Evolutionary conservation across 64 coral and sea anemone species (phyloP).

Genomic region (Montipora capricornis): DNA sequence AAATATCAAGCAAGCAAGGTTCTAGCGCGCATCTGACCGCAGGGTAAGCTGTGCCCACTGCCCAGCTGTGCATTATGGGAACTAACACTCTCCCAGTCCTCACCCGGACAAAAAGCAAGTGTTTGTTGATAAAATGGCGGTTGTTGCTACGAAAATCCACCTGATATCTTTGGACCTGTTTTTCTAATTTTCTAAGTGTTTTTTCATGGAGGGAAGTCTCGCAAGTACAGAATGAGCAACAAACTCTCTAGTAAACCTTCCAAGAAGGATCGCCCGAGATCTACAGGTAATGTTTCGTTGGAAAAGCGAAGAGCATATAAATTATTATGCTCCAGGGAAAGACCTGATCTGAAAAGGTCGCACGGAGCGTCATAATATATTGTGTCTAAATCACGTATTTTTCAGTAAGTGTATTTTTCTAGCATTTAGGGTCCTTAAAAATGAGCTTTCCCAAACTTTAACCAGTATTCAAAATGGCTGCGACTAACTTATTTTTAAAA

Average conservation of each 20-base stretch:
- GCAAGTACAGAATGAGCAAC: slow-evolving; percentile 73
- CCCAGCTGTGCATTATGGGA: background rate
- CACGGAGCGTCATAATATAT: too few species aligned
- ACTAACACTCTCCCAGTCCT: background rate
- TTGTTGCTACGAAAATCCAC: slow-evolving; percentile 67
- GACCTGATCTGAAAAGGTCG: too few species aligned
- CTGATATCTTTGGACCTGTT: background rate
- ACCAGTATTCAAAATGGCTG: too few species aligned
- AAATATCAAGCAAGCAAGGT: too few species aligned
- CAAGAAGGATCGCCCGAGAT: slow-evolving; percentile 91
- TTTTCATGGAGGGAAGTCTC: background rate
- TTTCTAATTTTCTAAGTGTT: background rate
- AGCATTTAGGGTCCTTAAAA: too few species aligned
- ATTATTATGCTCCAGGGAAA: too few species aligned
- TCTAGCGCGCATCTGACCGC: background rate
- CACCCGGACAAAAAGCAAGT: background rate
- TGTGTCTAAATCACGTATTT: too few species aligned
- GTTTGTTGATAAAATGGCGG: slow-evolving; percentile 74
- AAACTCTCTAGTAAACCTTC: slow-evolving; percentile 97
- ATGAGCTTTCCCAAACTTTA: too few species aligned
- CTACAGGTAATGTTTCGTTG: slow-evolving; percentile 75
- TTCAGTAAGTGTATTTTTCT: too few species aligned
- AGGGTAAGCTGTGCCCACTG: background rate
- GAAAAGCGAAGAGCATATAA: too few species aligned
- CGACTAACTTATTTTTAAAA: too few species aligned